Evolutionary conservation across 2,888 invertebrate genomes (phyloP).

Genomic region (Xylocampa areola): DNA sequence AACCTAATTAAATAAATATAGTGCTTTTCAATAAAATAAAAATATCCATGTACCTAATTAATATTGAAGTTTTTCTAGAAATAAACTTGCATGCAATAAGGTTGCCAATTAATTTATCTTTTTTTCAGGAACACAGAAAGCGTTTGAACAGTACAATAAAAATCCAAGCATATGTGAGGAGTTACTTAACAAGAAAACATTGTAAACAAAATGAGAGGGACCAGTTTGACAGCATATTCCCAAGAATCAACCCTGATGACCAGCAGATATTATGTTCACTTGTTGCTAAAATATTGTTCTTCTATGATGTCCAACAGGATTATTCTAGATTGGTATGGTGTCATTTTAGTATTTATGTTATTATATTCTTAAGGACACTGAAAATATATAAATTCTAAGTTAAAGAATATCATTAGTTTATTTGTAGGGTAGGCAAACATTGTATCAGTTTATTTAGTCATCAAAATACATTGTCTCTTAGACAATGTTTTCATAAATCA

Average conservation of each 20-base stretch:
- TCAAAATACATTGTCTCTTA: no score
- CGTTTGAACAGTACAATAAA: conserved; percentile 93
- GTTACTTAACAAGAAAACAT: conserved; percentile 92
- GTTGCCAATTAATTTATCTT: conserved; percentile 60
- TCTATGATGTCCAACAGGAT: conserved; percentile 92
- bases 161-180: conserved; percentile 95
- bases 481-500: no score
- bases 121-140: conserved; percentile 91
- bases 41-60: no score
- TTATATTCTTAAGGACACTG: background rate
- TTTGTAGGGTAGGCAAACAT: no score
- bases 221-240: conserved; percentile 92
- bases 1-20: no score
- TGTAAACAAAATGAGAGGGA: conserved; percentile 91
- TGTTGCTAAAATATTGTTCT: conserved; percentile 93
- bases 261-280: conserved; percentile 88
- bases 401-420: no score
- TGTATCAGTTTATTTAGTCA: no score
- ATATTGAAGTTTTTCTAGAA: no score
- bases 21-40: background rate
- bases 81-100: no score
- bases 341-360: background rate
- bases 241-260: conserved; percentile 81
- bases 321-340: conserved; percentile 82
- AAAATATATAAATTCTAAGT: no score